Conservation (phyloP, 2,888 invertebrate genomes). For the Tenthredo livida region DNA sequence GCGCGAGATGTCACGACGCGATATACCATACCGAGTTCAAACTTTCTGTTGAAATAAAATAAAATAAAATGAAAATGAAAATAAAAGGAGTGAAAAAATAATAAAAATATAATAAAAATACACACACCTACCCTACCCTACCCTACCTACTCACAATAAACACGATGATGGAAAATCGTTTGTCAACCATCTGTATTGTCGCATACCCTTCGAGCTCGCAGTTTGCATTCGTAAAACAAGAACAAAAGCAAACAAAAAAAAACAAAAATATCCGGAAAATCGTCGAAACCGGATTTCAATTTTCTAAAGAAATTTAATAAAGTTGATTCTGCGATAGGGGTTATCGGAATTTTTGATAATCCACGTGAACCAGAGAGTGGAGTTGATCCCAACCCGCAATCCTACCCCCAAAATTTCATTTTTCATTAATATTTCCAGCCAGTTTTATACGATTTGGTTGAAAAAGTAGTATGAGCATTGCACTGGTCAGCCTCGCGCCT, state of each 20-base stretch:
- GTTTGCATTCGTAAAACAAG: background rate
- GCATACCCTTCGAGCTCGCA: background rate
- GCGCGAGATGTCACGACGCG: constrained; percentile 20
- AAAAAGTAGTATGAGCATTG: background rate
- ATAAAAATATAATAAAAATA: background rate
- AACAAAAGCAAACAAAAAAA: background rate
- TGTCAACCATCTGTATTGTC: background rate
- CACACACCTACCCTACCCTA: constrained; percentile 11
- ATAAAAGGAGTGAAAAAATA: background rate
- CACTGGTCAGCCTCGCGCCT: constrained; percentile 22
- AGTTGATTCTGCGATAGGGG: background rate
- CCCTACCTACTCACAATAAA: too few relatives aligned
- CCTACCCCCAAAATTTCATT: background rate
- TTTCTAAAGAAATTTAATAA: background rate
- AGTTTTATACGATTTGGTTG: background rate
- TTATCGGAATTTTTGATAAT: background rate
- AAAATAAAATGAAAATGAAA: background rate
- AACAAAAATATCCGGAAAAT: background rate
- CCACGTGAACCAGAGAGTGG: background rate
- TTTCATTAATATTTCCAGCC: background rate
- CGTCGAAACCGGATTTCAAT: background rate
- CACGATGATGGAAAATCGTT: background rate
- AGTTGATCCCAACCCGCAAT: background rate
- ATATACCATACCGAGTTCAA: background rate
- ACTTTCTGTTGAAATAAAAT: background rate